A percentile compares a stretch with the other conserved stretches of the same genome.
These are phyloP conservation scores for Umimayanthus kanabou DNA, from an alignment of 92 coral and sea anemone genomes.

Conservation along the genomic window DNA sequence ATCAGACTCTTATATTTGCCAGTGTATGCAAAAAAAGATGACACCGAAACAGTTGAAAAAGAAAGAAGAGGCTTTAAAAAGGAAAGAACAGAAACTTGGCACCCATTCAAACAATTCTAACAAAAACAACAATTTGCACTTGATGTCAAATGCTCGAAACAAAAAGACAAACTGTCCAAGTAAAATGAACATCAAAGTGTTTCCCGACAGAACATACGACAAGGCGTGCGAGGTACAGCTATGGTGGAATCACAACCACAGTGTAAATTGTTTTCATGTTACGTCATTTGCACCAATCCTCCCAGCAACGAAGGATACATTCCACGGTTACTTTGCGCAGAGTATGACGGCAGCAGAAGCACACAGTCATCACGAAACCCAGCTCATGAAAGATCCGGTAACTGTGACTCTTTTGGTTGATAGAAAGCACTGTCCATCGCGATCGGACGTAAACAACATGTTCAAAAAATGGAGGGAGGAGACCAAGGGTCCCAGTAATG, in stretches of 20 bases:
- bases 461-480: conserved; percentile 48
- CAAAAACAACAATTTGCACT: conserved; percentile 36
- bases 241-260: conserved; percentile 60
- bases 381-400: conserved; percentile 49
- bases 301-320: conserved; percentile 52
- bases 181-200: conserved; percentile 40
- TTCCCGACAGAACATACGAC: not conserved
- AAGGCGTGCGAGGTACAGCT: conserved; percentile 47
- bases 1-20: too few species aligned
- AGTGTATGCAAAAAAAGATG: conserved; percentile 43
- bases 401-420: conserved; percentile 52
- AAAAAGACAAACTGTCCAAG: conserved; percentile 60
- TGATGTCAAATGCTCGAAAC: conserved; percentile 50
- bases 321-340: conserved; percentile 41
- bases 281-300: conserved; percentile 45
- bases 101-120: conserved; percentile 43
- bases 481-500: conserved; percentile 53
- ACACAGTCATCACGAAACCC: conserved; percentile 50
- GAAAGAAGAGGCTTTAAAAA: conserved; percentile 25
- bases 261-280: conserved; percentile 43
- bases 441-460: conserved; percentile 46
- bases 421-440: conserved; percentile 50
- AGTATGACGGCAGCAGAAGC: conserved; percentile 57
- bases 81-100: conserved; percentile 34
- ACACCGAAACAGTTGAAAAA: conserved; percentile 43